Evolutionary conservation across 2,888 invertebrate genomes (phyloP).

Genomic region (Calliphora vomitoria): DNA sequence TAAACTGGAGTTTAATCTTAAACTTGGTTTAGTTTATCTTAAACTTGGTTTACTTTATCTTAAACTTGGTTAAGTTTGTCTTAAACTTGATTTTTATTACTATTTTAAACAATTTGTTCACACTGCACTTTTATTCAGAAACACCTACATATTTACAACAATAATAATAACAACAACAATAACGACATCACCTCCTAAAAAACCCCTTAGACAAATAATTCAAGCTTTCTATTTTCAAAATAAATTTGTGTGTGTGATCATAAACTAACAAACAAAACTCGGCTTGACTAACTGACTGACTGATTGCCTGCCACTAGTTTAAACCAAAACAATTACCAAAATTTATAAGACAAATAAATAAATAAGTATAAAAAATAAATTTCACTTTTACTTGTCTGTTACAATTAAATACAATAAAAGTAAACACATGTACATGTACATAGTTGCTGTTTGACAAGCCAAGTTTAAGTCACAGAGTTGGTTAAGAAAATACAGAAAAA

Average conservation of each 20-base stretch:
- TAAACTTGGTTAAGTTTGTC: too few species aligned
- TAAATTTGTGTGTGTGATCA: constrained; percentile 29
- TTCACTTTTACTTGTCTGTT: constrained; percentile 65
- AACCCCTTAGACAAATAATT: constrained; percentile 14
- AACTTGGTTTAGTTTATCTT: too few species aligned
- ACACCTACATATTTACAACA: constrained; percentile 9
- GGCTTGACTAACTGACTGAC: background rate
- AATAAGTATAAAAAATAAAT: constrained; percentile 42
- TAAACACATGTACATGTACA: background rate
- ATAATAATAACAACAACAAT: background rate
- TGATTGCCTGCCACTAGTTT: constrained; percentile 4
- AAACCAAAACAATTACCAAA: constrained; percentile 61
- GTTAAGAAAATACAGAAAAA: too few species aligned
- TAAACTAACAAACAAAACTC: constrained; percentile 26
- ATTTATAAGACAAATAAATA: constrained; percentile 51
- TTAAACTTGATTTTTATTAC: too few species aligned
- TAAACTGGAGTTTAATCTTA: too few species aligned
- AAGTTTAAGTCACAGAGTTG: background rate
- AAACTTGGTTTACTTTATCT: too few species aligned
- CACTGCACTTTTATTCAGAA: background rate
- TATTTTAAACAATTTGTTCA: too few species aligned
- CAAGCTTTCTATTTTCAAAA: constrained; percentile 55
- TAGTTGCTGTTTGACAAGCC: constrained; percentile 15
- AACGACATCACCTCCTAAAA: background rate
- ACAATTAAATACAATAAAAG: constrained; percentile 53